A percentile compares a stretch with the other conserved stretches of the same genome.
Conservation (phyloP, 2,113 vertebrate species). For the Ramphastos sulfuratus region DNA sequence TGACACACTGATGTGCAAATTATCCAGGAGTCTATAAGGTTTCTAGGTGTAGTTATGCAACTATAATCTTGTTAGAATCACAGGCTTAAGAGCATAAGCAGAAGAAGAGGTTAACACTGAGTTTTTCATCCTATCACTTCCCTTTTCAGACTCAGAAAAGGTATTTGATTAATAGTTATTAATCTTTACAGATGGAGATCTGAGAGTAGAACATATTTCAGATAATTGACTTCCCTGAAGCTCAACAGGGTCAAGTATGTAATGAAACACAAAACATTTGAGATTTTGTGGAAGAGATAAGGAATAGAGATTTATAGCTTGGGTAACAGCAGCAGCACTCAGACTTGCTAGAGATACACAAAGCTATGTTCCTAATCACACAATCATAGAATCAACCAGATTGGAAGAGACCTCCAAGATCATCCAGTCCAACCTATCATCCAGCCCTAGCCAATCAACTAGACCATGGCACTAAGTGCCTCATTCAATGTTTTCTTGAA, state of each 20-base stretch:
- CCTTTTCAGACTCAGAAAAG: neutral
- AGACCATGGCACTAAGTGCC: no score
- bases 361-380: neutral
- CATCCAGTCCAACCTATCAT: no score
- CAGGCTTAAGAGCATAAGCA: neutral
- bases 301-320: neutral
- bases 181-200: neutral
- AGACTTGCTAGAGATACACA: neutral
- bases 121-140: neutral
- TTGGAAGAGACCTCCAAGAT: no score
- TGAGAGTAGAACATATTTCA: neutral
- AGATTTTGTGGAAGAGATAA: neutral
- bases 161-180: conserved; percentile 4
- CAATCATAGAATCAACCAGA: no score
- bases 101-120: neutral
- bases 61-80: neutral
- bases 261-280: neutral
- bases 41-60: neutral
- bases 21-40: neutral
- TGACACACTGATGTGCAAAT: neutral
- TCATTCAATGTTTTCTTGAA: no score
- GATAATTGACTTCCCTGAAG: neutral
- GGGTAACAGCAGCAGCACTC: neutral
- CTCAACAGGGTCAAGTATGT: neutral
- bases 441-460: no score